Evolutionary conservation across 2,888 invertebrate species (phyloP).

Genomic region (Orthosia gothica): DNA sequence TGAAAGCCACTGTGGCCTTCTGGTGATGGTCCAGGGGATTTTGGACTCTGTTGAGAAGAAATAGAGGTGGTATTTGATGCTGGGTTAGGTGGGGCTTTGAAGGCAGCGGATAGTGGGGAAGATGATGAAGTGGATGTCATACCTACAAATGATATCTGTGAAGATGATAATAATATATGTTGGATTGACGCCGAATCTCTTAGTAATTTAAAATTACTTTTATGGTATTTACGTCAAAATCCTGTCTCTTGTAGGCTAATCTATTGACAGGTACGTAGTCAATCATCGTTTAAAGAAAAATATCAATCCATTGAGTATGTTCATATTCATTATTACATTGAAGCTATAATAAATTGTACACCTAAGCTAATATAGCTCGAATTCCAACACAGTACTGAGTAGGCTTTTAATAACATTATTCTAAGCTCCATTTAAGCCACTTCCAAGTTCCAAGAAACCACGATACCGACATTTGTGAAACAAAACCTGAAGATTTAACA

Average conservation of each 20-base stretch:
- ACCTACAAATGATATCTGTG: background rate
- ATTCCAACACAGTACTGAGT: no score
- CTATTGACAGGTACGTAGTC: no score
- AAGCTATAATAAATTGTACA: no score
- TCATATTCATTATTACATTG: no score
- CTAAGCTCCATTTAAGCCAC: conserved; percentile 7
- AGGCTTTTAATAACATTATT: conserved; percentile 4
- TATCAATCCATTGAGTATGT: background rate
- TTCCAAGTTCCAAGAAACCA: background rate
- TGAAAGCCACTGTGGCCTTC: conserved; percentile 72
- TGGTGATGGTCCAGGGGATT: conserved; percentile 40
- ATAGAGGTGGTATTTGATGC: conserved; percentile 29
- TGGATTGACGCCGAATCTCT: no score
- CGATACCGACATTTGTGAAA: background rate
- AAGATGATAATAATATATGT: background rate
- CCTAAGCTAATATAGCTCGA: no score
- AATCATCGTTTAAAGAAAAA: background rate
- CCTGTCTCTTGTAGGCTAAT: no score
- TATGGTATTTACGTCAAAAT: no score
- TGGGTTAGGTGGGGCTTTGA: conserved; percentile 26
- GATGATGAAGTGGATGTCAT: background rate
- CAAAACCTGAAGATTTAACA: conserved; percentile 15
- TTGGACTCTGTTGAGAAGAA: conserved; percentile 44
- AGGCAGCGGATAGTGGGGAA: conserved; percentile 22
- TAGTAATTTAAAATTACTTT: no score